These are phyloP conservation scores for Polymixis lichenea DNA, from an alignment of 2,888 invertebrate genomes.

Conservation along the genomic window DNA sequence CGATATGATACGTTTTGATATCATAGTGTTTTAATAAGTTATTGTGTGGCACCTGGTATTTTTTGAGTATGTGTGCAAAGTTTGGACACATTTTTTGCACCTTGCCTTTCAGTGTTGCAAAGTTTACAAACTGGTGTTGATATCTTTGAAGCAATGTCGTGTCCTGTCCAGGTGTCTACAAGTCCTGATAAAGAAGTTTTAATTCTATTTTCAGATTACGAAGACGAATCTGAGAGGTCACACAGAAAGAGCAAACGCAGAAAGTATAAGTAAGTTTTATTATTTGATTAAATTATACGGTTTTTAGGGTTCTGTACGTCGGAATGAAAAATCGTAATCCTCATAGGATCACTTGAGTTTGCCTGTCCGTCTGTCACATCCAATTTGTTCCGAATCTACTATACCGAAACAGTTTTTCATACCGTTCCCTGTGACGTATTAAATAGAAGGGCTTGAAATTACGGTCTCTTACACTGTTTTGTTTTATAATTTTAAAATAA, in stretches of 20 bases:
- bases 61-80: not conserved
- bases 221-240: constrained; percentile 76
- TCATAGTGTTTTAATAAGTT: not conserved
- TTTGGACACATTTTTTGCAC: constrained; percentile 7
- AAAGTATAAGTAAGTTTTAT: constrained; percentile 75
- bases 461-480: too few relatives aligned
- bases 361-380: too few relatives aligned
- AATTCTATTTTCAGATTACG: constrained; percentile 75
- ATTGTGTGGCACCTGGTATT: constrained; percentile 10
- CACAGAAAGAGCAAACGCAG: constrained; percentile 81
- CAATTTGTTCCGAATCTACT: too few relatives aligned
- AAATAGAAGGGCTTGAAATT: too few relatives aligned
- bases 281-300: too few relatives aligned
- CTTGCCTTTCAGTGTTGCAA: not conserved
- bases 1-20: not conserved
- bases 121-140: not conserved
- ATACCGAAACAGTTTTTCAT: too few relatives aligned
- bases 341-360: too few relatives aligned
- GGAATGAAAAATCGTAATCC: too few relatives aligned
- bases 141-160: not conserved
- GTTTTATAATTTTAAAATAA: too few relatives aligned
- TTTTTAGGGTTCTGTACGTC: too few relatives aligned
- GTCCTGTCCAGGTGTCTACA: not conserved
- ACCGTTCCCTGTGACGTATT: too few relatives aligned
- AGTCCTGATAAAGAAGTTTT: not conserved